Evolutionary conservation across 2,797 vertebrate species (phyloP), one percentile per base, ranked within the genome.

Genomic region (Hoplostethus mediterraneus): DNA sequence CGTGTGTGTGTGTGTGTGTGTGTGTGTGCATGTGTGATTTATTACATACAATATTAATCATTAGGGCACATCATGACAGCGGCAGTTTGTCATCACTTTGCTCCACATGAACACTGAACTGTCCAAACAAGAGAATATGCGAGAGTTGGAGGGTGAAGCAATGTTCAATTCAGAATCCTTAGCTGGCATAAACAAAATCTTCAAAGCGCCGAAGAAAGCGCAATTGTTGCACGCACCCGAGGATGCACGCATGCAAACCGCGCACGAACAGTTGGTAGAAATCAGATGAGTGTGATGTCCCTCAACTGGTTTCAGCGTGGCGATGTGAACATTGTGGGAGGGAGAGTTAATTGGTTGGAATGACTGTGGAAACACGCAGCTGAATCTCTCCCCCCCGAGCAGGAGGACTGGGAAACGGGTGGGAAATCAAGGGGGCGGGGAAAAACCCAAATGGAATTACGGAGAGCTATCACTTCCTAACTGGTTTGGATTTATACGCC

Each of bases 401-500:
- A 71, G 86, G 65, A 72, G 2, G 40, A 79, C 52, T 83, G 78
- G 79, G 77, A 87, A 84, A 76, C 52, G 82, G 69, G 89, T 74
- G 77, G 77, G 85, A 86, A 89, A 91, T 85, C 72, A 67, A 71
- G 75, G 75, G 79, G 83, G 75, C 40, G 75, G 85, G 79, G 71
- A 72, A 84, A 84, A 84, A 81, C 79, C 84, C 79, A 81, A 91
- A 88, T 88, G 87, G 90, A 93, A 91, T 93, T 84, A 85, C 63
- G 73, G 74, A 83, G 78, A 67, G 83, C 87, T 88, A 90, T 93
- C 87, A 66, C 82, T 90, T 89, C 79, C 87, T 89, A 90, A 92
- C 91, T 87, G 85, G 84, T 85, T 83, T 90, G 89, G 83, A 92
- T 88, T 86, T 91, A 91, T 84, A 90, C 64, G 59, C 63, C 82